Base-by-base conservation (phyloP, 2,113 vertebrate genomes). In the Coturnix japonica region DNA sequence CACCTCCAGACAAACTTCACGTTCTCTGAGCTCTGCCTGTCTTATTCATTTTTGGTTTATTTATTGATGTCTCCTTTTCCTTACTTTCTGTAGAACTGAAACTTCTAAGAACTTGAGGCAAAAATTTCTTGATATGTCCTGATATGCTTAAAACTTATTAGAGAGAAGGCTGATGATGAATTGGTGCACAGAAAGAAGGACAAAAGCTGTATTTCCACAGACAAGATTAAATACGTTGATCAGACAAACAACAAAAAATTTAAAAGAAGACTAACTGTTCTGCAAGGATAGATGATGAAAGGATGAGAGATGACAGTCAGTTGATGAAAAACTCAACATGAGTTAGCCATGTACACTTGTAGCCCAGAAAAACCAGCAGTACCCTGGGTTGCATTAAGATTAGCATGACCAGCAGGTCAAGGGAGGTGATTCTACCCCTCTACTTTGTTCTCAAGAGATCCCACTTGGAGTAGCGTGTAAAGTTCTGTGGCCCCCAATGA, bases 1-100 rank as follows among this genome's bases (percentile, higher is more conserved):
- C 23, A 44, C 16, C 41, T 8, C 23, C 13, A 1, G 4, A 35
- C 8, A 84, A 86, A 46, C 6, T 0, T 0, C 18, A 13, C 18
- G 7, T 37, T 5, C 2, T 20, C 20, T 44, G 31, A 80, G 16
- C 4, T 79, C 19, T 82, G 19, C 16, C 19, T 25, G 46, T 49
- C 46, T 54, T 73, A 11, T 4, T 83, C 21, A 37, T 57, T 37
- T 10, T 8, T 33, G 3, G 1, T 85, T 91, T 71, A 46, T 3
- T 71, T n/a, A 43, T 28, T 41, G 16, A 35, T n/a, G 7, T 35
- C 14, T 77, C n/a, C 31, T 75, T 6, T 60, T 23, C 20, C 23
- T 9, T 87, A 26, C 31, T 73, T 71, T 7, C 16, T 73, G 18
- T 4, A 37, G 18, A 31, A 44, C 6, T 35, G 26, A 69, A 78